Evolutionary conservation across 53 echinoderm and acorn worm species (phyloP).

Genomic region (Pentamera pediparva): DNA sequence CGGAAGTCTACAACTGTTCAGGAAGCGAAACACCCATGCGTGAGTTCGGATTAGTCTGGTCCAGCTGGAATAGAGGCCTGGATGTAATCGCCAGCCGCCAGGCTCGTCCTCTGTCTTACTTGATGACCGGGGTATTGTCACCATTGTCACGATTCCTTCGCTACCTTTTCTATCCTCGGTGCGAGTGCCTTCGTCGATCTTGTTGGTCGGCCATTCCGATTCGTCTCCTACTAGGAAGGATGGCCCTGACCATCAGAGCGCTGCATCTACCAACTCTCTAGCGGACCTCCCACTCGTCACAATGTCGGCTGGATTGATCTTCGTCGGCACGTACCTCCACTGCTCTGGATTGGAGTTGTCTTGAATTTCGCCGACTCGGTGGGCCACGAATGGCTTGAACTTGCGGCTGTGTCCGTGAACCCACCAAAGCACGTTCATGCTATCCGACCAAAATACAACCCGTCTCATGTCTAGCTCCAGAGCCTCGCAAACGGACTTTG

Average conservation of each 20-base stretch:
- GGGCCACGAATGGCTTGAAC: conserved; percentile 10
- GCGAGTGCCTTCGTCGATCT: neutral
- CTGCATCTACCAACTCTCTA: neutral
- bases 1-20: neutral
- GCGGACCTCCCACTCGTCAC: neutral
- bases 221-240: neutral
- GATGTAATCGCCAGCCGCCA: neutral
- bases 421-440: conserved; percentile 31
- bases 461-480: neutral
- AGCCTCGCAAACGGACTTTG: neutral
- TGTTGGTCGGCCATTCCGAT: neutral
- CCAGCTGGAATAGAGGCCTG: conserved; percentile 3
- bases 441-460: conserved; percentile 19
- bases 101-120: too few relatives aligned
- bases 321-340: conserved; percentile 6
- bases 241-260: neutral
- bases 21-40: conserved; percentile 10
- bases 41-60: neutral
- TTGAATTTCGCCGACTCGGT: conserved; percentile 10
- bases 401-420: neutral
- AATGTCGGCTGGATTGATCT: neutral
- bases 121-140: neutral
- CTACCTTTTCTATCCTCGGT: neutral
- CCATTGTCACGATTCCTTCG: neutral
- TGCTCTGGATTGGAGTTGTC: neutral